phyloP scores from a whole-genome alignment of 2,797 vertebrate genomes.

The Mus spretus region DNA sequence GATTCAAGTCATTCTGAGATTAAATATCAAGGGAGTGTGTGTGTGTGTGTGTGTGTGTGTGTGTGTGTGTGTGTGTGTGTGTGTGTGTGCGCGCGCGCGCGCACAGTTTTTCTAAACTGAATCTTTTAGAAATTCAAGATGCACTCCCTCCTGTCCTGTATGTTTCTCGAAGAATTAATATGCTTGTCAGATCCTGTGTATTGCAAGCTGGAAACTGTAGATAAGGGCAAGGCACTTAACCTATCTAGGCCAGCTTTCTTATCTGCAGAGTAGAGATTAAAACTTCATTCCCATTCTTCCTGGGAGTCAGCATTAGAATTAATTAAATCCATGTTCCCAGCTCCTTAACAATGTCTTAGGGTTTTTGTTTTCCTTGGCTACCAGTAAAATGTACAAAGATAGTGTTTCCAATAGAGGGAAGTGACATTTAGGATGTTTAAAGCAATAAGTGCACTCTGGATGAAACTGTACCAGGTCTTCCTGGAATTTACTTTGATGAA shows the following conservation, averaged over 20 bases:
- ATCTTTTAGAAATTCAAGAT: slow-evolving; percentile 46
- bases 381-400: slow-evolving; percentile 53
- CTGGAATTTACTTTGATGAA: slow-evolving; percentile 14
- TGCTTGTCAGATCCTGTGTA: slow-evolving; percentile 72
- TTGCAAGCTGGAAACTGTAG: slow-evolving; percentile 68
- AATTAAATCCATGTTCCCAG: slow-evolving; percentile 66
- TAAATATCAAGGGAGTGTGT: background rate
- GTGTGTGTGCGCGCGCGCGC: background rate
- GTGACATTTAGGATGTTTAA: background rate
- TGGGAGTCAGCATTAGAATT: slow-evolving; percentile 64
- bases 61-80: background rate
- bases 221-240: slow-evolving; percentile 76
- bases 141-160: slow-evolving; percentile 49
- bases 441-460: background rate
- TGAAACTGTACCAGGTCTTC: background rate
- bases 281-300: slow-evolving; percentile 45
- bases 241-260: slow-evolving; percentile 49
- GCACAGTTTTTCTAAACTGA: slow-evolving; percentile 47
- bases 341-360: background rate
- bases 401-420: slow-evolving; percentile 30
- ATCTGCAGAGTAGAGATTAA: slow-evolving; percentile 71
- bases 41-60: fast-evolving
- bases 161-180: slow-evolving; percentile 72
- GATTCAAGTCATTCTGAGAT: slow-evolving; percentile 47
- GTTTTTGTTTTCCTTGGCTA: slow-evolving; percentile 48